A percentile compares a stretch with the other conserved stretches of the same genome.
These are phyloP conservation scores for Adelosebastes latens DNA, from an alignment of 2,797 vertebrate genomes.

Conservation along the genomic window DNA sequence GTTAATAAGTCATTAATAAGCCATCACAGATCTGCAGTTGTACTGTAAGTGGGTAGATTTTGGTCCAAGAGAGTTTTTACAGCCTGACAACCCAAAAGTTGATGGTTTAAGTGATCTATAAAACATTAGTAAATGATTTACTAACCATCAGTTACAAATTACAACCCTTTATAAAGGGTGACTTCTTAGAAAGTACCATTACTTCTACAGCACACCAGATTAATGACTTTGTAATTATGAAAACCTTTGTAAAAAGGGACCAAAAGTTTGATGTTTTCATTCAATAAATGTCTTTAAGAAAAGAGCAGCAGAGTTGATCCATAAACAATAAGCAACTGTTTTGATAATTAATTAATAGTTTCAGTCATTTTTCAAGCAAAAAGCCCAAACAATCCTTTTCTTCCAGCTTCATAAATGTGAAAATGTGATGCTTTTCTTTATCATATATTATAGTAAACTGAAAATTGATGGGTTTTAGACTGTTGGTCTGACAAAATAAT, in stretches of 20 bases:
- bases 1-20: background rate
- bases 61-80: background rate
- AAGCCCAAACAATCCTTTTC: background rate
- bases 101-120: background rate
- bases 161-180: background rate
- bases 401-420: background rate
- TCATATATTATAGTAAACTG: background rate
- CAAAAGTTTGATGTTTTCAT: background rate
- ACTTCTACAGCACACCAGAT: background rate
- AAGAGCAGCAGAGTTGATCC: background rate
- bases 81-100: background rate
- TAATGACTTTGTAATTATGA: background rate
- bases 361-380: background rate
- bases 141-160: background rate
- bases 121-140: background rate
- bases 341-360: background rate
- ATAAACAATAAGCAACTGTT: background rate
- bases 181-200: background rate
- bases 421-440: background rate
- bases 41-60: background rate
- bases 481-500: background rate
- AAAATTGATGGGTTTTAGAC: background rate
- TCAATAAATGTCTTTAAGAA: background rate
- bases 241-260: background rate
- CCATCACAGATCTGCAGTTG: background rate